Evolutionary conservation across 2,888 invertebrate genomes (phyloP), one percentile per base, ranked within the genome.

Genomic region (Tenthredo mesomela): DNA sequence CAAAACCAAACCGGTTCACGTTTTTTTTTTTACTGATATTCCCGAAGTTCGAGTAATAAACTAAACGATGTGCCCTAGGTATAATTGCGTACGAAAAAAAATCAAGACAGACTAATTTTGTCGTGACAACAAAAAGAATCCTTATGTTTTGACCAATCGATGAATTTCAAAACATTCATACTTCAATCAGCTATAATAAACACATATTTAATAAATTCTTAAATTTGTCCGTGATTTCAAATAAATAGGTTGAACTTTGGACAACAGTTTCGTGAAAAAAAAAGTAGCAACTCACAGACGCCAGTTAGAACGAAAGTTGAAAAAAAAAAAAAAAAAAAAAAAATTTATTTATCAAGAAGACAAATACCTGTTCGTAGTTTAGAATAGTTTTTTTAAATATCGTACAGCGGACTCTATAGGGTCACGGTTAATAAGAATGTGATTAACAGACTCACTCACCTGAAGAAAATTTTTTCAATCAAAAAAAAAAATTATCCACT

Each of bases 161-260:
- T 61, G 37, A 50, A 80, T 80, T 61, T 80, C 80, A 80, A 80
- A 80, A 80, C 80, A 80, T 43, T 10, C 40, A 40, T 40, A 40
- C 61, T 40, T 58, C n/a, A 78, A n/a, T 58, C 33, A 15, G 37
- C 15, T 33, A 78, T n/a, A 58, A 58, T 77, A 33, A 77, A 47
- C 18, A 12, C 2, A 77, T 50, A 18, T 18, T 5, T 33, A 77
- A 33, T 4, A 18, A 50, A 50, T 10, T 77, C 33, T 12, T 12
- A 4, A 43, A 21, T 40, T 15, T 40, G 2, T 10, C 12, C 18
- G 18, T 5, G 33, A 15, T 77, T 77, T 18, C 18, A 9, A 77
- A 77, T 77, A 77, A 50, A 25, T 29, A 18, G 18, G 25, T 29
- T 15, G 25, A 77, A 29, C 10, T n/a, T 33, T 29, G 29, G 50